These are phyloP conservation scores for Drosophila nasuta DNA, from an alignment of 1,140 invertebrate species.

Conservation along the genomic window DNA sequence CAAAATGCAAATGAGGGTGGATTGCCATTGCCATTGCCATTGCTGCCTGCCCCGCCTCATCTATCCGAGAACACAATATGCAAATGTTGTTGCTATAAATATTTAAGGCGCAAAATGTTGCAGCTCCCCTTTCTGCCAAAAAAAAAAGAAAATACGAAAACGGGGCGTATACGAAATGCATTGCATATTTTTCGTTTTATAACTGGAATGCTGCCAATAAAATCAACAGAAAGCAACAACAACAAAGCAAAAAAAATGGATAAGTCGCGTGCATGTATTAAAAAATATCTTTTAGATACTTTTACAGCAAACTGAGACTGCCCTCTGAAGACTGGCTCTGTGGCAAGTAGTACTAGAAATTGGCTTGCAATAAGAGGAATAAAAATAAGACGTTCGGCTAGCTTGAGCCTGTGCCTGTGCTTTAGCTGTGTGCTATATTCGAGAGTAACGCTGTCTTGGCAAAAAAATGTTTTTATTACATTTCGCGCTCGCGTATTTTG, in stretches of 20 bases:
- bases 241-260: constrained; percentile 53
- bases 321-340: constrained; percentile 29
- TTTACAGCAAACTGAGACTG: constrained; percentile 36
- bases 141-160: constrained; percentile 5
- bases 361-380: constrained; percentile 59
- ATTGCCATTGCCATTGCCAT: neutral
- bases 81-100: constrained; percentile 62
- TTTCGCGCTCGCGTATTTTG: constrained; percentile 78
- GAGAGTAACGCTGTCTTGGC: constrained; percentile 14
- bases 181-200: constrained; percentile 61
- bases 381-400: constrained; percentile 70
- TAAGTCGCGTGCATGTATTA: constrained; percentile 76
- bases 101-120: constrained; percentile 55
- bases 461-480: constrained; percentile 84
- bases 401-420: constrained; percentile 14
- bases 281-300: constrained; percentile 82
- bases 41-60: neutral
- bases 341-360: constrained; percentile 65
- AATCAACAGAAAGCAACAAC: constrained; percentile 32
- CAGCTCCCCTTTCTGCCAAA: neutral
- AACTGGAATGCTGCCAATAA: constrained; percentile 70
- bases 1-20: constrained; percentile 63
- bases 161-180: constrained; percentile 53
- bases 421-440: too few relatives aligned
- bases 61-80: constrained; percentile 49